Evolutionary conservation across 2,113 vertebrate species (phyloP).

Genomic region (Strigops habroptila): DNA sequence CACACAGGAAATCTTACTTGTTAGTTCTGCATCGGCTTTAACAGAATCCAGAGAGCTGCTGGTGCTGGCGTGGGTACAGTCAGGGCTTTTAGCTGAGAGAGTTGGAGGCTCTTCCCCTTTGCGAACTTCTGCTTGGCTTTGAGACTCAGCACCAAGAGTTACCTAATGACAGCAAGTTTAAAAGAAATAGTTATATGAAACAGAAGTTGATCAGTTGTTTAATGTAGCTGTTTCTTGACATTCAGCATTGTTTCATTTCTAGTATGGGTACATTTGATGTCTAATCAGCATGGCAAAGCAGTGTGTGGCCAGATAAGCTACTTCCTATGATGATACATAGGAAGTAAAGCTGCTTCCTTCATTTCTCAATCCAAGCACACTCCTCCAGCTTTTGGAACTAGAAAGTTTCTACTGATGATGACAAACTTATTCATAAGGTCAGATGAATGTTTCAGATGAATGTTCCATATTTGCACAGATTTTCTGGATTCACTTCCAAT

Average conservation of each 20-base stretch:
- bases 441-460: background rate
- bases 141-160: background rate
- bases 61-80: conserved; percentile 69
- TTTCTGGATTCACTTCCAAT: background rate
- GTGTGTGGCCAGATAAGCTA: background rate
- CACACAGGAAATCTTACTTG: conserved; percentile 60
- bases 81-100: conserved; percentile 61
- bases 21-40: conserved; percentile 80
- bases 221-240: background rate
- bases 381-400: background rate
- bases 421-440: background rate
- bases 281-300: background rate
- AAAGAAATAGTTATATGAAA: background rate
- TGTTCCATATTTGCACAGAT: background rate
- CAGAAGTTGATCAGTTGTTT: background rate
- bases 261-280: background rate
- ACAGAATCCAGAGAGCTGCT: conserved; percentile 77
- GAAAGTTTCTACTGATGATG: background rate
- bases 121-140: conserved; percentile 31
- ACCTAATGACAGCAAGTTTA: conserved; percentile 17
- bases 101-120: conserved; percentile 49
- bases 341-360: background rate
- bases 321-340: background rate
- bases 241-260: background rate
- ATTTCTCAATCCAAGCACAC: background rate